These are phyloP conservation scores for Grantiella picta DNA, from an alignment of 2,113 vertebrate species.

Conservation along the genomic window DNA sequence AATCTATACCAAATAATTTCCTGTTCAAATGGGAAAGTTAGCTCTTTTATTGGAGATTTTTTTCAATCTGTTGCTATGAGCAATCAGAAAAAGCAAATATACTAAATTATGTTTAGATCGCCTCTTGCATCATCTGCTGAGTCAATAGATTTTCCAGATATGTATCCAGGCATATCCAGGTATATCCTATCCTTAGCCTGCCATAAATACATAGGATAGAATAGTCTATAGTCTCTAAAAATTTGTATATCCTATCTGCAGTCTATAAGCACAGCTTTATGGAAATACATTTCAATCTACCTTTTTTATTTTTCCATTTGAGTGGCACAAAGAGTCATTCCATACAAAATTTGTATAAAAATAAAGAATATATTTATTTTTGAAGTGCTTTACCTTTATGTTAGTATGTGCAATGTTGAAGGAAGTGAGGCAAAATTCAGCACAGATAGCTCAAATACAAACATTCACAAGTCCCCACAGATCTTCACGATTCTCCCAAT, in stretches of 20 bases:
- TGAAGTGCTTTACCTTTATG: background rate
- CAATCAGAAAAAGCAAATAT: background rate
- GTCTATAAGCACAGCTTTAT: background rate
- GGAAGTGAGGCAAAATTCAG: background rate
- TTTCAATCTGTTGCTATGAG: background rate
- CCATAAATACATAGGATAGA: background rate
- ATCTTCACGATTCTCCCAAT: no score
- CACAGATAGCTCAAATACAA: background rate
- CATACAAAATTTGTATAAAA: background rate
- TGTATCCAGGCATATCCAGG: background rate
- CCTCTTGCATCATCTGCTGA: background rate
- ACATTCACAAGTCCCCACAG: background rate
- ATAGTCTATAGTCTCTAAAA: background rate
- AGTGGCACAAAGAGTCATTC: background rate
- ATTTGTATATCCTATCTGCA: background rate
- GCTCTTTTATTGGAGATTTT: background rate
- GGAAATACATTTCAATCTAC: background rate
- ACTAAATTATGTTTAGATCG: background rate
- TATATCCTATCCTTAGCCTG: background rate
- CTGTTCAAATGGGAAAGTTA: background rate
- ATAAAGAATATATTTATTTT: background rate
- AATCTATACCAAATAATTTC: background rate
- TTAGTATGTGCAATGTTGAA: background rate
- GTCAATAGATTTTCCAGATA: background rate
- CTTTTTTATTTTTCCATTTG: background rate